These are phyloP conservation scores for Ostrea denselamellosa DNA, from an alignment of 1,140 invertebrate genomes.

Conservation along the genomic window DNA sequence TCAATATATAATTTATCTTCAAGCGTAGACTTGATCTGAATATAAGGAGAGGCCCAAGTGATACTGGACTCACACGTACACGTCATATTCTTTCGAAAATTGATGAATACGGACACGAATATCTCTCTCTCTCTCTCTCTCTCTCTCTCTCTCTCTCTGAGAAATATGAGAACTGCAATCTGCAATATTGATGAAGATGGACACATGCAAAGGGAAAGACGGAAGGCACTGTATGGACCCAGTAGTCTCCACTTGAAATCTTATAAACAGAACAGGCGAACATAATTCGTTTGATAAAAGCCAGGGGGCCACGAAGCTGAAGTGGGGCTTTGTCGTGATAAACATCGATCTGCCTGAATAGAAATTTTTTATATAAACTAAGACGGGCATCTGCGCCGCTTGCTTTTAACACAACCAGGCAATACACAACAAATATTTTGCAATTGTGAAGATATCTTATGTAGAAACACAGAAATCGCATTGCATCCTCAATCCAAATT, in stretches of 20 bases:
- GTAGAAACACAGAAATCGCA: no score
- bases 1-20: slow-evolving; percentile 17
- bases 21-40: neutral
- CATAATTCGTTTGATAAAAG: slow-evolving; percentile 22
- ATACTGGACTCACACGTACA: neutral
- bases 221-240: neutral
- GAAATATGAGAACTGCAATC: neutral
- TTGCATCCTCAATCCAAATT: no score
- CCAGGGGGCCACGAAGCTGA: neutral
- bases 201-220: neutral
- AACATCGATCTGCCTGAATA: slow-evolving; percentile 17
- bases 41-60: neutral
- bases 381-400: neutral
- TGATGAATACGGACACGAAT: neutral
- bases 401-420: neutral
- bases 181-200: neutral
- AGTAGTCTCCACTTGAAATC: neutral
- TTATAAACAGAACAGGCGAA: slow-evolving; percentile 21
- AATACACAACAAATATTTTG: slow-evolving; percentile 33
- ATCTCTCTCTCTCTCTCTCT: neutral
- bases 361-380: slow-evolving; percentile 22
- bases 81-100: neutral
- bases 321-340: slow-evolving; percentile 15
- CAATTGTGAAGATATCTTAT: neutral
- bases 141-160: neutral